phyloP scores from a whole-genome alignment of 2,797 vertebrate species.

The Glossophaga mutica region DNA sequence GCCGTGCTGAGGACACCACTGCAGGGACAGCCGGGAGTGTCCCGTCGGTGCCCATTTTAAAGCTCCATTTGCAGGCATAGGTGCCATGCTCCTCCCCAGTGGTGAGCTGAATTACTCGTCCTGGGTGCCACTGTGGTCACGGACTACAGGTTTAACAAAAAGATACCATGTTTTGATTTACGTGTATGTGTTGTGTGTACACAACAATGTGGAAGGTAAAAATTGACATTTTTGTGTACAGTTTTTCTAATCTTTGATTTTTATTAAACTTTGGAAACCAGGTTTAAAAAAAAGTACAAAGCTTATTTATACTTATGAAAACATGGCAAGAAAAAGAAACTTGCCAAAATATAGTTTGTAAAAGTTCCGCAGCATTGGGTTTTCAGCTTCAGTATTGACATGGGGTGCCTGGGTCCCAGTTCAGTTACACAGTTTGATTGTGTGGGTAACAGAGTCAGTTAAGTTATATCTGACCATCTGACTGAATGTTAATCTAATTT shows the following conservation, averaged over 20 bases:
- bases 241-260: constrained; percentile 99
- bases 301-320: constrained; percentile 62
- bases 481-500: not conserved
- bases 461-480: not conserved
- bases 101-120: constrained; percentile 82
- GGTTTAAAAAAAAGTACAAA: not conserved
- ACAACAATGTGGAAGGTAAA: constrained; percentile 86
- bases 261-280: constrained; percentile 96
- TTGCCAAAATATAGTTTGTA: constrained; percentile 51
- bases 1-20: constrained; percentile 68
- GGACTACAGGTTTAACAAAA: constrained; percentile 77
- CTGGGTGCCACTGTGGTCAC: constrained; percentile 81
- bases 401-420: not conserved
- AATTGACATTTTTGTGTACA: constrained; percentile 97
- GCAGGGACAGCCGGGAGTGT: constrained; percentile 64
- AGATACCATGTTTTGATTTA: constrained; percentile 81
- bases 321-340: constrained; percentile 35
- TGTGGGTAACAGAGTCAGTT: not conserved
- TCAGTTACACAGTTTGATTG: not conserved
- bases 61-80: constrained; percentile 65
- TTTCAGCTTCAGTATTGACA: constrained; percentile 61
- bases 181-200: constrained; percentile 70
- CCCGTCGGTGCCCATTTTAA: constrained; percentile 73
- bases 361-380: constrained; percentile 39
- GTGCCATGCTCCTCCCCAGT: constrained; percentile 75